These are phyloP conservation scores for Dryas iulia DNA, from an alignment of 1,140 invertebrate genomes.

Conservation along the genomic window DNA sequence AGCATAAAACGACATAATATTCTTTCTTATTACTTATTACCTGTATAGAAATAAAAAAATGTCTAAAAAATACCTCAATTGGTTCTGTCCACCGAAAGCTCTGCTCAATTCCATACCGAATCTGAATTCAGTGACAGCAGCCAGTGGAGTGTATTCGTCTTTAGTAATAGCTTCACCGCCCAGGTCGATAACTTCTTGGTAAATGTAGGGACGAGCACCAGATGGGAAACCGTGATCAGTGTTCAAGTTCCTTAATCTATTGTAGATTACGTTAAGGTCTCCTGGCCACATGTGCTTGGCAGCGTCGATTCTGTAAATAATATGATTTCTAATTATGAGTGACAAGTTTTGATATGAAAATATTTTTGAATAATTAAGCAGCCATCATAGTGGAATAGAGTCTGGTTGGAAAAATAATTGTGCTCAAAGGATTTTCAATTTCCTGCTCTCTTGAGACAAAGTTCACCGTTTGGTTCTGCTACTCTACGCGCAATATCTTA, in stretches of 20 bases:
- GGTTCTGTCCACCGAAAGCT: slow-evolving; percentile 54
- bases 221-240: slow-evolving; percentile 81
- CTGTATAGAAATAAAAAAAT: neutral
- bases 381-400: too few relatives aligned
- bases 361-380: too few relatives aligned
- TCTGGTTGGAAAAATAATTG: too few relatives aligned
- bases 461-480: too few relatives aligned
- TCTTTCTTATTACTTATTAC: too few relatives aligned
- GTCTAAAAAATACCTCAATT: slow-evolving; percentile 32
- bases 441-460: too few relatives aligned
- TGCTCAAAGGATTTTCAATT: too few relatives aligned
- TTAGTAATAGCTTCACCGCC: slow-evolving; percentile 85
- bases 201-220: slow-evolving; percentile 84
- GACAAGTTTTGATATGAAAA: too few relatives aligned
- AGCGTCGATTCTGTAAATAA: slow-evolving; percentile 82
- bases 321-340: too few relatives aligned
- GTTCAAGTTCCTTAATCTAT: slow-evolving; percentile 82
- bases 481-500: too few relatives aligned
- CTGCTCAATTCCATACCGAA: slow-evolving; percentile 67
- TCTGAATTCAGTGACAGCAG: slow-evolving; percentile 88
- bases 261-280: slow-evolving; percentile 85
- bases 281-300: slow-evolving; percentile 92
- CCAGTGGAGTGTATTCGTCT: slow-evolving; percentile 84
- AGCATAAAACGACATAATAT: too few relatives aligned
- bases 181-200: slow-evolving; percentile 91